A percentile compares a stretch with the other conserved stretches of the same genome.
Conservation (phyloP, 2,113 vertebrate species). For the Jaculus jaculus region DNA sequence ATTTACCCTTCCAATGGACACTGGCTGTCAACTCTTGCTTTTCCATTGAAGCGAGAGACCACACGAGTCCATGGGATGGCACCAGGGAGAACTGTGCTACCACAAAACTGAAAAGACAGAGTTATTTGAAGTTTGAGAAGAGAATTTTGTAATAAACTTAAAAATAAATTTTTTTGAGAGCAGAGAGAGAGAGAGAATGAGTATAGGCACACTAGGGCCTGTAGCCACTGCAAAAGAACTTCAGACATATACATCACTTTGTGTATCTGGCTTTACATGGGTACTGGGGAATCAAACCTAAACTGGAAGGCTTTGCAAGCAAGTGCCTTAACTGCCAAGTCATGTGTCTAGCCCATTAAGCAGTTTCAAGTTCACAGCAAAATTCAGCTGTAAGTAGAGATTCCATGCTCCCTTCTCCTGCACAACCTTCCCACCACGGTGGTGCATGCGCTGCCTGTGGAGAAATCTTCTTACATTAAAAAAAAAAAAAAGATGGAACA, state of each 20-base stretch:
- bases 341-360: not conserved
- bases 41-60: slow-evolving; percentile 3
- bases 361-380: slow-evolving; percentile 5
- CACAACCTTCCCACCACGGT: not conserved
- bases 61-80: not conserved
- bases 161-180: not conserved
- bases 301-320: not conserved
- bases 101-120: not conserved
- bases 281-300: no score
- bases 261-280: not conserved
- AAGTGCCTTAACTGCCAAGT: not conserved
- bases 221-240: no score
- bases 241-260: no score
- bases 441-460: not conserved
- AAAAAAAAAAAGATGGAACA: not conserved
- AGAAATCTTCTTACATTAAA: slow-evolving; percentile 1
- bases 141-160: not conserved
- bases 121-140: slow-evolving; percentile 24
- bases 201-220: no score
- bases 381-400: not conserved
- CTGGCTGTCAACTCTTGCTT: slow-evolving; percentile 1
- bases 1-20: not conserved
- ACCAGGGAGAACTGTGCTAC: not conserved
- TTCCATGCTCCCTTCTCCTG: not conserved
- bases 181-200: no score